Percentiles rank a stretch among this genome's conserved stretches.
Evolutionary conservation across 2,888 invertebrate genomes (phyloP).

Genomic region (Notodonta dromedarius): DNA sequence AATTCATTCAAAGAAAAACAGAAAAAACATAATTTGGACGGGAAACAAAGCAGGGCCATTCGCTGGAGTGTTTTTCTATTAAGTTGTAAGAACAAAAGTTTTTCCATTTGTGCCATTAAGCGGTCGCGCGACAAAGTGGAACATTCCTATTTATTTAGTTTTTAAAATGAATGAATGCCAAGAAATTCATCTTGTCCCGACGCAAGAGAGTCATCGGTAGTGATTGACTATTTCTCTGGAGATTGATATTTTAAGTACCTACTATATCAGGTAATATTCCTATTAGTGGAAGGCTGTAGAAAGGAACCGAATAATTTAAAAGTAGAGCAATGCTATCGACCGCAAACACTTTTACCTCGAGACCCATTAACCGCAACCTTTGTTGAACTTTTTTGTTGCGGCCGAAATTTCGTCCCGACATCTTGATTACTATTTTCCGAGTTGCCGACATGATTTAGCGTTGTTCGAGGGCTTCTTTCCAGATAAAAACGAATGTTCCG

Average conservation of each 20-base stretch:
- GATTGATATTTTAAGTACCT: too few relatives aligned
- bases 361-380: constrained; percentile 26
- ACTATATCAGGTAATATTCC: too few relatives aligned
- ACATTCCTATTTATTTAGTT: too few relatives aligned
- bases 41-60: constrained; percentile 50
- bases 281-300: not conserved
- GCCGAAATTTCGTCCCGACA: constrained; percentile 34
- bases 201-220: too few relatives aligned
- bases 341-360: constrained; percentile 1
- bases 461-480: constrained; percentile 39
- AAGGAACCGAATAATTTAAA: not conserved
- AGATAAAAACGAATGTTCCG: constrained; percentile 16
- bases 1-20: constrained; percentile 47
- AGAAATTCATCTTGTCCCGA: too few relatives aligned
- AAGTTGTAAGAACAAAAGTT: constrained; percentile 50
- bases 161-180: not conserved
- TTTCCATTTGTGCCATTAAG: constrained; percentile 55
- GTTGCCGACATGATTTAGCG: constrained; percentile 52
- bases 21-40: constrained; percentile 49
- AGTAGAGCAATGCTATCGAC: constrained; percentile 4
- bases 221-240: too few relatives aligned
- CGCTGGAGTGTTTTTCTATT: constrained; percentile 48
- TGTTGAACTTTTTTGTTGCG: constrained; percentile 32
- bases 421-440: constrained; percentile 57
- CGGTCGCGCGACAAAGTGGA: constrained; percentile 26